phyloP scores from a whole-genome alignment of 1,140 invertebrate genomes.

The Saccostrea glomerata region DNA sequence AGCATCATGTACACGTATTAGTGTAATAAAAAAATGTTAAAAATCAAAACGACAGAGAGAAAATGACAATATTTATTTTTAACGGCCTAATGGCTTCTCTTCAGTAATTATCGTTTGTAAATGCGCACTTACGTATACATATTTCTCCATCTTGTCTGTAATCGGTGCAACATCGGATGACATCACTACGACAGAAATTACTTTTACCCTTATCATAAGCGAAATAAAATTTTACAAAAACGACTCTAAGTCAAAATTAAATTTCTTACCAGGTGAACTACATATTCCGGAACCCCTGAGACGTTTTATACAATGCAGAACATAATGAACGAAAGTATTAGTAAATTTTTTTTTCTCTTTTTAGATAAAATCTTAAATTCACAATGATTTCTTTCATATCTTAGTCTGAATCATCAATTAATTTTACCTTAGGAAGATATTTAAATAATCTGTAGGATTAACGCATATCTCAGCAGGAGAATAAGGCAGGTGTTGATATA shows the following conservation, averaged over 20 bases:
- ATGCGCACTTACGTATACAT: background rate
- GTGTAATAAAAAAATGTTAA: no score
- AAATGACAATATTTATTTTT: no score
- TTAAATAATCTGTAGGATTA: no score
- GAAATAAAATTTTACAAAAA: background rate
- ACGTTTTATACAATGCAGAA: background rate
- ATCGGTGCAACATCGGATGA: background rate
- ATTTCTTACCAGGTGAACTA: background rate
- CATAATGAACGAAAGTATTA: background rate
- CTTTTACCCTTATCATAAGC: background rate
- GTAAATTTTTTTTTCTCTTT: background rate
- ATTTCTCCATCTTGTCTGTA: background rate
- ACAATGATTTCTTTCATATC: no score
- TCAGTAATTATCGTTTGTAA: background rate
- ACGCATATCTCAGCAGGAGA: no score
- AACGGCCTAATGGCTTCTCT: background rate
- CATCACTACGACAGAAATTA: background rate
- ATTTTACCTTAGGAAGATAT: no score
- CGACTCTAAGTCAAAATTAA: background rate
- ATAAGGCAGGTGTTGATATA: background rate
- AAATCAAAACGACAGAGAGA: no score
- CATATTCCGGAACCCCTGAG: background rate
- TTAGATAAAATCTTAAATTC: no score
- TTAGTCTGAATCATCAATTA: no score
- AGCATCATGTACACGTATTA: no score